phyloP scores from a whole-genome alignment of 1,140 invertebrate genomes.

The Goniozus legneri region DNA sequence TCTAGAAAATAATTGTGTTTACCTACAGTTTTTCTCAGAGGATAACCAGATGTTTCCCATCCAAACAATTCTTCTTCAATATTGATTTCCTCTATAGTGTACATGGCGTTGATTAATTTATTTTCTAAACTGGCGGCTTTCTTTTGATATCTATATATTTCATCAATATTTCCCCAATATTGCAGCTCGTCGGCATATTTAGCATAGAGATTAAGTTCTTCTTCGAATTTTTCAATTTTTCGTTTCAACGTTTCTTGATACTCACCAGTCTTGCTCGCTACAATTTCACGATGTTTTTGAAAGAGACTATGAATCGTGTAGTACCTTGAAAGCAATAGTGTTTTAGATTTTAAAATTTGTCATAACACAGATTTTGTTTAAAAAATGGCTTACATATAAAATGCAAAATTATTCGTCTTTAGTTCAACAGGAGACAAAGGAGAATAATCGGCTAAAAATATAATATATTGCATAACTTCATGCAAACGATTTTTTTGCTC shows the following conservation, averaged over 20 bases:
- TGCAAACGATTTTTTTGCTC: conserved; percentile 74
- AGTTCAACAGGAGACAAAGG: conserved; percentile 77
- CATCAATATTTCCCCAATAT: conserved; percentile 83
- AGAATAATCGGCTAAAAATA: conserved; percentile 78
- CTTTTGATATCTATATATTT: conserved; percentile 80
- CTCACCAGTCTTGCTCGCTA: conserved; percentile 79
- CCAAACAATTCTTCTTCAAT: conserved; percentile 87
- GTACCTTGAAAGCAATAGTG: conserved; percentile 49
- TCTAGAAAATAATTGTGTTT: conserved; percentile 4
- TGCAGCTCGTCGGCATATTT: conserved; percentile 83
- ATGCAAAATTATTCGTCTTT: conserved; percentile 80
- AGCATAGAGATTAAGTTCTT: conserved; percentile 77
- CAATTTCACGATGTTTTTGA: conserved; percentile 75
- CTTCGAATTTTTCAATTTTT: conserved; percentile 67
- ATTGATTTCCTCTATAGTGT: conserved; percentile 86
- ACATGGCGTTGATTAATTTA: conserved; percentile 64
- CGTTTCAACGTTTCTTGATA: conserved; percentile 79
- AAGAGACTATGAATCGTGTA: conserved; percentile 75
- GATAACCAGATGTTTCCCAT: conserved; percentile 88
- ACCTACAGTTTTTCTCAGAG: conserved; percentile 68
- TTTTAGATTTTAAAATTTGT: neutral
- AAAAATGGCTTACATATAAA: conserved; percentile 65
- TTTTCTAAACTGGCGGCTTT: conserved; percentile 74
- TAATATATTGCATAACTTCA: conserved; percentile 64
- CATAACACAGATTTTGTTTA: neutral